Evolutionary conservation across 2,888 invertebrate genomes (phyloP).

Genomic region (Scaptomyza caliginosa): DNA sequence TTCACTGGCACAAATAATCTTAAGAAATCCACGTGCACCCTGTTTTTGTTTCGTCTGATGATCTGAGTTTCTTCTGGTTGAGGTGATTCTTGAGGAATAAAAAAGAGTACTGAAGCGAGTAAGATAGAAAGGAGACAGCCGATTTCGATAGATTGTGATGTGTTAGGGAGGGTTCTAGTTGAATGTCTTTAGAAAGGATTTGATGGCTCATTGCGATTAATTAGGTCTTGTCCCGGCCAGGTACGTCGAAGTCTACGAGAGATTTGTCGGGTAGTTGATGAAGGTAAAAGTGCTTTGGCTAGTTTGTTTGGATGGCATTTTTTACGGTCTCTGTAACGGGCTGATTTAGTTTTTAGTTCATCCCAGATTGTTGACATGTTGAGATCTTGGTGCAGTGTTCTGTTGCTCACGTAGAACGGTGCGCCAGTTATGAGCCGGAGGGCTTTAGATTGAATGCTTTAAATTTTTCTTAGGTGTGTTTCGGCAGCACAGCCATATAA

Average conservation of each 20-base stretch:
- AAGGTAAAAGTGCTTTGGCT: neutral
- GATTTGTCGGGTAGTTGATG: neutral
- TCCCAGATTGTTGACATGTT: neutral
- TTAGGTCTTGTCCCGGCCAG: neutral
- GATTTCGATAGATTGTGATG: too few species aligned
- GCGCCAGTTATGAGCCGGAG: neutral
- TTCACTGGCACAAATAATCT: too few species aligned
- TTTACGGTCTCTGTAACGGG: neutral
- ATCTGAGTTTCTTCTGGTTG: too few species aligned
- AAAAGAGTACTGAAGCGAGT: too few species aligned
- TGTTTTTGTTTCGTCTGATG: too few species aligned
- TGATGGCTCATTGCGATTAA: neutral
- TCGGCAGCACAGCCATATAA: neutral
- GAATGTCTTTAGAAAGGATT: neutral
- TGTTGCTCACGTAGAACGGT: neutral
- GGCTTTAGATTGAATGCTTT: neutral
- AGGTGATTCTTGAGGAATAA: too few species aligned
- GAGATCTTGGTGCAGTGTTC: neutral
- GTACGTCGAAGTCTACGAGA: neutral
- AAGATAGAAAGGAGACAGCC: too few species aligned
- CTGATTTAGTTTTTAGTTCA: neutral
- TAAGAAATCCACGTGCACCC: too few species aligned
- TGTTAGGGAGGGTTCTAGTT: too few species aligned
- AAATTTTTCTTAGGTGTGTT: neutral
- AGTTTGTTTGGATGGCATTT: neutral